Conservation (phyloP, 2,888 invertebrate species). For the Hirtodrosophila histrioides region DNA sequence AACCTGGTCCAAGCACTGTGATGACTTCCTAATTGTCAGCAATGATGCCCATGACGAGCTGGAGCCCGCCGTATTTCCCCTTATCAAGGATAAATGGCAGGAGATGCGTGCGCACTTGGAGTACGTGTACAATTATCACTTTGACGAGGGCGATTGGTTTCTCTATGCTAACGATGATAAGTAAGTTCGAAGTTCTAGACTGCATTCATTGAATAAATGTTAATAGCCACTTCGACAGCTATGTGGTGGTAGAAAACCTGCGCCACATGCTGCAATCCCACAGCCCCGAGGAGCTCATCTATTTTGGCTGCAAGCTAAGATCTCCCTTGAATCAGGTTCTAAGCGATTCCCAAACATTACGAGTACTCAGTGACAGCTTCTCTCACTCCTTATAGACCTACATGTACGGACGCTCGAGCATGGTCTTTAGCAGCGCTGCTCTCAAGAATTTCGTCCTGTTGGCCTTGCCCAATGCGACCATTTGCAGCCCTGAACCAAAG, state of each 20-base stretch:
- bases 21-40: constrained; percentile 93
- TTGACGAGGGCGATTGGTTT: constrained; percentile 96
- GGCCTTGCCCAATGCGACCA: constrained; percentile 87
- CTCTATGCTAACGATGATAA: constrained; percentile 98
- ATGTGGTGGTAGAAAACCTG: constrained; percentile 96
- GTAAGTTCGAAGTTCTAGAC: constrained; percentile 85
- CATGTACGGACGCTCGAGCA: constrained; percentile 95
- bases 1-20: constrained; percentile 96
- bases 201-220: too few species aligned
- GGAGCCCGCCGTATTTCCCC: constrained; percentile 93
- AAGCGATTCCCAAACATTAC: constrained; percentile 21
- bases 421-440: constrained; percentile 94
- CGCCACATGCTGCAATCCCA: constrained; percentile 92
- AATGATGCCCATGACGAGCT: constrained; percentile 88
- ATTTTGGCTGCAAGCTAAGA: constrained; percentile 95
- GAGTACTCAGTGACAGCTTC: too few species aligned
- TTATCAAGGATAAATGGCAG: constrained; percentile 91
- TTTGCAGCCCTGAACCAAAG: constrained; percentile 84
- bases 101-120: constrained; percentile 96
- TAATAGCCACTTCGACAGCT: constrained; percentile 85
- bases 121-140: constrained; percentile 92
- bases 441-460: constrained; percentile 89
- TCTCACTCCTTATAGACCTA: constrained; percentile 86
- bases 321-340: constrained; percentile 85
- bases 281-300: constrained; percentile 89